Percentiles rank a stretch among this genome's conserved stretches.
These are phyloP conservation scores for Thysanoteuthis rhombus DNA, from an alignment of 2,888 invertebrate genomes.

Conservation along the genomic window DNA sequence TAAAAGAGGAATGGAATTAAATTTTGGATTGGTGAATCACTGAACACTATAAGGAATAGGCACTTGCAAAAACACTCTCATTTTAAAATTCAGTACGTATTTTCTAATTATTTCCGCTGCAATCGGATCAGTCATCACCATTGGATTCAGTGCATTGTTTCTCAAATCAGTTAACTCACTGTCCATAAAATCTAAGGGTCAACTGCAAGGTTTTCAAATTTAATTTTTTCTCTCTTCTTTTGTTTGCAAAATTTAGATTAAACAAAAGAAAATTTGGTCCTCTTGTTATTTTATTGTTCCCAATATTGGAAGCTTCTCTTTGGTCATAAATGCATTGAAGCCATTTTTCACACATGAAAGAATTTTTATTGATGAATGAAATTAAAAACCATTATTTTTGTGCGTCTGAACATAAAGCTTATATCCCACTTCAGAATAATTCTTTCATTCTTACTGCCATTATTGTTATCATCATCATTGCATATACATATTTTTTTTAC, in stretches of 20 bases:
- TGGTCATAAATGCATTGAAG: background rate
- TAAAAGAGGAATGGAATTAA: background rate
- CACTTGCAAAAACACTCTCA: background rate
- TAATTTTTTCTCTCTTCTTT: background rate
- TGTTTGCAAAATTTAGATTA: background rate
- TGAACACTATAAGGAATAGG: background rate
- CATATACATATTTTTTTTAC: no score
- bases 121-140: background rate
- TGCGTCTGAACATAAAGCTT: background rate
- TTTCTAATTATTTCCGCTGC: no score
- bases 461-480: background rate
- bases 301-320: background rate
- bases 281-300: background rate
- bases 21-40: background rate
- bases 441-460: background rate
- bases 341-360: background rate
- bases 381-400: background rate
- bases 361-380: background rate
- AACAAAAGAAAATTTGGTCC: background rate
- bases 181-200: background rate
- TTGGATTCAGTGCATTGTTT: background rate
- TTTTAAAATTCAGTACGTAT: no score
- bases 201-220: background rate
- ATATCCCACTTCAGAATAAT: background rate
- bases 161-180: background rate